Conservation (phyloP, 2,797 vertebrate genomes). For the Melanotaenia maccullochi region DNA sequence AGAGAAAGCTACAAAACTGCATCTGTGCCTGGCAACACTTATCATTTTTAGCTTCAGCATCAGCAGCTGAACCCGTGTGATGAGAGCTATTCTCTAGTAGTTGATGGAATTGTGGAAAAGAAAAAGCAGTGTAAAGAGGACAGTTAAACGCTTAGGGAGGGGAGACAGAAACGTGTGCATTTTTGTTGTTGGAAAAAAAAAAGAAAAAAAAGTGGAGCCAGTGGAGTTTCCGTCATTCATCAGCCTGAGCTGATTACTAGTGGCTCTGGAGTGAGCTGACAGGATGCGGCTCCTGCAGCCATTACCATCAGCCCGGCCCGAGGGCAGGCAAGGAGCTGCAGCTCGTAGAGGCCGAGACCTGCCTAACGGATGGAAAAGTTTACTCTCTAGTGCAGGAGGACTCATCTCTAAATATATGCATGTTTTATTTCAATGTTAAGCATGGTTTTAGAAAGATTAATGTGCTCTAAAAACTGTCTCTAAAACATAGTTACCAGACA, state of each 20-base stretch:
- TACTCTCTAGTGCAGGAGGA: slow-evolving; percentile 72
- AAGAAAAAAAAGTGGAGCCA: slow-evolving; percentile 47
- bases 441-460: slow-evolving; percentile 47
- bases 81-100: slow-evolving; percentile 56
- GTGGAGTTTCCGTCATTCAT: slow-evolving; percentile 83
- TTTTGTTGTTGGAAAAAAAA: slow-evolving; percentile 29
- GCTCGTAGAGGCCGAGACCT: slow-evolving; percentile 63
- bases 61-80: slow-evolving; percentile 61
- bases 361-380: slow-evolving; percentile 66
- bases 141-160: slow-evolving; percentile 41
- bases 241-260: slow-evolving; percentile 81
- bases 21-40: slow-evolving; percentile 54
- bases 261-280: slow-evolving; percentile 81
- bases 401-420: slow-evolving; percentile 40
- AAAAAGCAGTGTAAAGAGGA: slow-evolving; percentile 53
- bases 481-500: slow-evolving; percentile 61
- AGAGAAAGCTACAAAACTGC: slow-evolving; percentile 35
- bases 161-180: slow-evolving; percentile 24
- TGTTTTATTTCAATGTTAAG: slow-evolving; percentile 44
- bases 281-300: slow-evolving; percentile 82
- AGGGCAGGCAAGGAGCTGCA: slow-evolving; percentile 51
- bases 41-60: slow-evolving; percentile 68
- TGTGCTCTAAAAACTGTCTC: slow-evolving; percentile 50
- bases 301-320: slow-evolving; percentile 80
- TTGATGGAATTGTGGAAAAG: slow-evolving; percentile 45